Conservation (phyloP, 2,113 vertebrate genomes). For the Natator depressus region DNA sequence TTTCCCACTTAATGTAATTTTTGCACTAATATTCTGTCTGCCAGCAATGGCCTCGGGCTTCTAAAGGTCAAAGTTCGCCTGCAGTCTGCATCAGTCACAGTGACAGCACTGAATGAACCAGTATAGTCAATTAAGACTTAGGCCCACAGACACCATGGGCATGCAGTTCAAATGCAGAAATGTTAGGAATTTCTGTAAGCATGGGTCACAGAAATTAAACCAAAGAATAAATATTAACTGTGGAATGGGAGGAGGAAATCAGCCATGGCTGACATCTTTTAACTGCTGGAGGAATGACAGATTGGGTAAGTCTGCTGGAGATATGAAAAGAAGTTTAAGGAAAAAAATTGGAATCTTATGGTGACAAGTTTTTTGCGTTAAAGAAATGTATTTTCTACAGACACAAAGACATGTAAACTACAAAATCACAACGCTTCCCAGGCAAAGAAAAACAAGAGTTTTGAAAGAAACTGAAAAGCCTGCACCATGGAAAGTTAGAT, state of each 20-base stretch:
- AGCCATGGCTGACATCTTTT: conserved; percentile 77
- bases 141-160: conserved; percentile 85
- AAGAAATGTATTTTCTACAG: conserved; percentile 75
- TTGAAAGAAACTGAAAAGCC: conserved; percentile 81
- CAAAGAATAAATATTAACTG: conserved; percentile 85
- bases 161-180: conserved; percentile 86
- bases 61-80: conserved; percentile 88
- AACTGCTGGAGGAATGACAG: conserved; percentile 79
- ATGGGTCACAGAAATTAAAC: conserved; percentile 88
- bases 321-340: conserved; percentile 77
- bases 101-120: conserved; percentile 88
- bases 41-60: conserved; percentile 84
- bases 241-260: conserved; percentile 83
- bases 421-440: conserved; percentile 84
- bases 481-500: conserved; percentile 81
- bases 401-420: conserved; percentile 85
- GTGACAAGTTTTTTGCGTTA: conserved; percentile 75
- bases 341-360: conserved; percentile 70
- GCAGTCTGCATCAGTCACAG: conserved; percentile 92
- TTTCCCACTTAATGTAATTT: conserved; percentile 78
- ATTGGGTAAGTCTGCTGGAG: conserved; percentile 77
- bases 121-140: conserved; percentile 82
- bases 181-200: conserved; percentile 88
- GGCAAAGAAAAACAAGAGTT: conserved; percentile 70
- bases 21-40: conserved; percentile 74